Percentiles rank a stretch among this genome's conserved stretches.
phyloP scores from a whole-genome alignment of 2,888 invertebrate genomes.

The Agrochola circellaris region DNA sequence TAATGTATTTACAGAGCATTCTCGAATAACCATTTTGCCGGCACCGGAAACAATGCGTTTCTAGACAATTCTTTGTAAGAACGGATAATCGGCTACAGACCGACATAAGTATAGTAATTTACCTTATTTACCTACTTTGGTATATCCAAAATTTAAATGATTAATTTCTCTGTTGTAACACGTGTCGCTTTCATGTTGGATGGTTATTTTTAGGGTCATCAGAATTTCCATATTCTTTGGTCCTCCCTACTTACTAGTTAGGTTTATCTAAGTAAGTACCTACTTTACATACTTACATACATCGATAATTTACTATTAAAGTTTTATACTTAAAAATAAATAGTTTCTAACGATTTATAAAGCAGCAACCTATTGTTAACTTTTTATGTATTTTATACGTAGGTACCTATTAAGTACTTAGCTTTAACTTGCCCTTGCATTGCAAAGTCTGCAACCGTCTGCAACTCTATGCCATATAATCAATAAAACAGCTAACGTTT shows the following conservation, averaged over 20 bases:
- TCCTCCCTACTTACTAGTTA: neutral
- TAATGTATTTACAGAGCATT: slow-evolving; percentile 32
- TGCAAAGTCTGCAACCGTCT: neutral
- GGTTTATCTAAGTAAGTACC: too few relatives aligned
- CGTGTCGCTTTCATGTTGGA: slow-evolving; percentile 19
- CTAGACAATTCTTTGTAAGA: slow-evolving; percentile 33
- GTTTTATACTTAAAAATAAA: too few relatives aligned
- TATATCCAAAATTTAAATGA: neutral
- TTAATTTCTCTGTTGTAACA: neutral
- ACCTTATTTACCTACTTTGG: neutral
- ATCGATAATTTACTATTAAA: too few relatives aligned
- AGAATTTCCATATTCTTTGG: neutral
- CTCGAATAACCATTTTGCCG: slow-evolving; percentile 40
- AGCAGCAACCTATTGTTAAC: too few relatives aligned
- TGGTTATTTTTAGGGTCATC: slow-evolving; percentile 10
- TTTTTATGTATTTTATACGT: neutral
- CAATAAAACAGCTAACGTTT: slow-evolving; percentile 36
- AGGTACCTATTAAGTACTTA: neutral
- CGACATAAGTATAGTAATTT: neutral
- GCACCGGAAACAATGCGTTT: slow-evolving; percentile 51
- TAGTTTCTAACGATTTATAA: neutral
- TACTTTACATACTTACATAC: too few relatives aligned
- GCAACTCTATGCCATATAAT: slow-evolving; percentile 31
- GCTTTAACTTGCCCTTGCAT: neutral
- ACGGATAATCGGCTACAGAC: neutral